Conservation (phyloP, 2,113 vertebrate genomes). For the Oxyruncus cristatus region DNA sequence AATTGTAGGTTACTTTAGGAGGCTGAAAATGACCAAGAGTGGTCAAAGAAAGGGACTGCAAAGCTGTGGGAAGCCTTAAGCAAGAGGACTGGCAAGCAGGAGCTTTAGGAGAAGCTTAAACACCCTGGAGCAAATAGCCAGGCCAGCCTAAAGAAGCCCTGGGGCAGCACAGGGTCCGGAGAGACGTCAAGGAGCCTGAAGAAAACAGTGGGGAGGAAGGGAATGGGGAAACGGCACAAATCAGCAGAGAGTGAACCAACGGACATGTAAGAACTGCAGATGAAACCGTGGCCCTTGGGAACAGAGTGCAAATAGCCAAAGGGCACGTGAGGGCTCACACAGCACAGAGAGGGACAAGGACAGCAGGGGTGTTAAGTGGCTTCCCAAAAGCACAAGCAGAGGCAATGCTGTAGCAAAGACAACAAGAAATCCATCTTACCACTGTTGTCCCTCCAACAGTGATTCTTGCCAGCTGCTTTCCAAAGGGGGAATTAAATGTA, state of each 20-base stretch:
- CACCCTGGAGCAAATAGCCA: neutral
- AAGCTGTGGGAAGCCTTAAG: neutral
- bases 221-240: neutral
- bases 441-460: neutral
- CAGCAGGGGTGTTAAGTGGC: neutral
- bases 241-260: fast-evolving
- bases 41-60: neutral
- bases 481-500: neutral
- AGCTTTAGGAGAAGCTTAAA: neutral
- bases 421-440: neutral
- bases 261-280: fast-evolving
- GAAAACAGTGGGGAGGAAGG: neutral
- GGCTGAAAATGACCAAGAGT: neutral
- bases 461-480: neutral
- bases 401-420: neutral
- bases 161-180: neutral
- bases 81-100: neutral
- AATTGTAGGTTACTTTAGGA: neutral
- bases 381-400: neutral
- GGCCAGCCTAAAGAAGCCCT: neutral
- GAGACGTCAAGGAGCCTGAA: neutral
- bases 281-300: neutral
- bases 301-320: neutral
- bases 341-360: neutral
- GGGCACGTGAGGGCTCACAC: fast-evolving